Evolutionary conservation across 2,888 invertebrate species (phyloP).

Genomic region (Dicycla oo): DNA sequence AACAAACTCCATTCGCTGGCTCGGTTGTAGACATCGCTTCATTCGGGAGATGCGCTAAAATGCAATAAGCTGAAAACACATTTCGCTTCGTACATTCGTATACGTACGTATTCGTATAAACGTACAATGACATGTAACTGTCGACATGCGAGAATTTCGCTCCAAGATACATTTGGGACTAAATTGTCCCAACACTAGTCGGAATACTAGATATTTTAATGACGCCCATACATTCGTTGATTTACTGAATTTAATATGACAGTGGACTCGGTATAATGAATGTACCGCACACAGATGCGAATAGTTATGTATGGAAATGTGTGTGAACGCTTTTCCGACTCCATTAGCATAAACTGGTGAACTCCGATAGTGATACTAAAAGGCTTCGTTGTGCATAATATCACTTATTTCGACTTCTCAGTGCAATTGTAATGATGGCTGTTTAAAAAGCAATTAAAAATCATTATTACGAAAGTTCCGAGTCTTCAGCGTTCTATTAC

Average conservation of each 20-base stretch:
- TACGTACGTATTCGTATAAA: slow-evolving; percentile 81
- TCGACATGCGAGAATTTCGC: slow-evolving; percentile 31
- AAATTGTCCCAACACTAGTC: slow-evolving; percentile 41
- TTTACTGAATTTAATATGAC: slow-evolving; percentile 60
- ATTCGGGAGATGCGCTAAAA: slow-evolving; percentile 70
- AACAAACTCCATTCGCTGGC: slow-evolving; percentile 17
- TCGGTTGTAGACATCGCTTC: slow-evolving; percentile 75
- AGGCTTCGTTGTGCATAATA: slow-evolving; percentile 44
- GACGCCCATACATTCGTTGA: slow-evolving; percentile 50
- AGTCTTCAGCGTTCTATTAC: slow-evolving; percentile 48
- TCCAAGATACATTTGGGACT: slow-evolving; percentile 47
- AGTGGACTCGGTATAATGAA: slow-evolving; percentile 60
- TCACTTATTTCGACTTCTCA: slow-evolving; percentile 41
- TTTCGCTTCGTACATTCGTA: slow-evolving; percentile 85
- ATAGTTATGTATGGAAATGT: slow-evolving; percentile 50
- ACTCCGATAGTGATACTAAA: slow-evolving; percentile 58
- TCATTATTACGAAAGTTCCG: slow-evolving; percentile 57
- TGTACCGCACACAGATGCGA: slow-evolving; percentile 42
- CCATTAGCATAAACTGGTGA: slow-evolving; percentile 63
- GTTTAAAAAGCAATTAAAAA: slow-evolving; percentile 56
- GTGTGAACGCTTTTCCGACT: slow-evolving; percentile 54
- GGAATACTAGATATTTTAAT: slow-evolving; percentile 48
- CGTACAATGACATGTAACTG: slow-evolving; percentile 12
- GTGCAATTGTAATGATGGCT: slow-evolving; percentile 45
- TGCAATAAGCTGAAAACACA: slow-evolving; percentile 71